phyloP scores from a whole-genome alignment of 2,888 invertebrate species.

The Theretra japonica region DNA sequence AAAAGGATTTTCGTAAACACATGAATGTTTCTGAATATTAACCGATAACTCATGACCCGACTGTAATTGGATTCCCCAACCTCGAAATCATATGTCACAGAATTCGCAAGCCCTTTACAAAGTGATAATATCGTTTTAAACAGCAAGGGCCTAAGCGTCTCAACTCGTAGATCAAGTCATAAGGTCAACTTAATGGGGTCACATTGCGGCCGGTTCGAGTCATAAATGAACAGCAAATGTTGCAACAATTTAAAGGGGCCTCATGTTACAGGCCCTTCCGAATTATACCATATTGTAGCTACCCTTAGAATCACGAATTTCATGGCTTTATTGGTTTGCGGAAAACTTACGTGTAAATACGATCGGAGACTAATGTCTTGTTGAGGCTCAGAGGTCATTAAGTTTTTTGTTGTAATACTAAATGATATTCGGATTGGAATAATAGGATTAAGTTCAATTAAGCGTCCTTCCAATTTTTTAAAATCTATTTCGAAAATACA shows the following conservation, averaged over 20 bases:
- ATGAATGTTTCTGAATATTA: too few species aligned
- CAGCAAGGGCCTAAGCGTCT: not conserved
- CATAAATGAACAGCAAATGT: conserved; percentile 21
- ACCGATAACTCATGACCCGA: too few species aligned
- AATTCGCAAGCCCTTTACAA: not conserved
- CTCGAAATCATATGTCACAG: too few species aligned
- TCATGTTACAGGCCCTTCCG: conserved; percentile 1
- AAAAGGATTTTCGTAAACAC: too few species aligned
- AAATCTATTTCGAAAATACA: too few species aligned
- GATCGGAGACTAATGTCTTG: too few species aligned
- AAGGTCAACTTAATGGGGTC: conserved; percentile 10
- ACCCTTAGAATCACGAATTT: conserved; percentile 9
- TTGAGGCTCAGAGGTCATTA: too few species aligned
- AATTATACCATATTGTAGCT: not conserved
- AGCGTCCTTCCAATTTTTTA: too few species aligned
- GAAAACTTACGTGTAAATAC: too few species aligned
- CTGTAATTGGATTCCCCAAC: too few species aligned
- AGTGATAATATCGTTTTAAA: not conserved
- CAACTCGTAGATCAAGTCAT: not conserved
- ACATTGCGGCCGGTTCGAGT: not conserved
- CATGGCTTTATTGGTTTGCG: conserved; percentile 6
- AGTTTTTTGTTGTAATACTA: not conserved
- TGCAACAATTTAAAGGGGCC: not conserved
- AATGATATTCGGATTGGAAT: not conserved
- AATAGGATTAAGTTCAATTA: too few species aligned